Evolutionary conservation across 2,113 vertebrate species (phyloP).

Genomic region (Collichthys lucidus): DNA sequence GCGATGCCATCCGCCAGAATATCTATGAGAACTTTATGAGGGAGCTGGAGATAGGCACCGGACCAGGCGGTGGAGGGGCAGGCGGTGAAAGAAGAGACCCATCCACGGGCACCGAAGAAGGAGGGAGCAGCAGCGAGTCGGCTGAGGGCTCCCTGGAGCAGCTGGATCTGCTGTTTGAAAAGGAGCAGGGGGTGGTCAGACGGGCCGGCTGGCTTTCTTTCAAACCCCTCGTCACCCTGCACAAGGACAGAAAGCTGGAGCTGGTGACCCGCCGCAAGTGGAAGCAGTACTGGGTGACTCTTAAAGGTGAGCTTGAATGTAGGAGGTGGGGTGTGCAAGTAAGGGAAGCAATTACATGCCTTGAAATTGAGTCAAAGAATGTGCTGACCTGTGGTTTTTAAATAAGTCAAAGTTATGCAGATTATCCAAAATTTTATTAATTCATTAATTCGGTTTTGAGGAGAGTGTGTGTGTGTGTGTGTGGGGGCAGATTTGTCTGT

Average conservation of each 20-base stretch:
- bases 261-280: slow-evolving; percentile 92
- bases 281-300: slow-evolving; percentile 97
- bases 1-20: slow-evolving; percentile 89
- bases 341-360: not conserved
- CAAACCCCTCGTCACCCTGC: slow-evolving; percentile 93
- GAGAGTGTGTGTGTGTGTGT: no score
- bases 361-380: slow-evolving; percentile 18
- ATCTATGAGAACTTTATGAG: slow-evolving; percentile 96
- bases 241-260: slow-evolving; percentile 97
- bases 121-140: slow-evolving; percentile 91
- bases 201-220: slow-evolving; percentile 97
- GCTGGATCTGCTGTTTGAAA: slow-evolving; percentile 94
- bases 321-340: not conserved
- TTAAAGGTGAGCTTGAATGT: slow-evolving; percentile 88
- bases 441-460: slow-evolving; percentile 23
- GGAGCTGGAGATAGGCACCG: slow-evolving; percentile 88
- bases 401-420: slow-evolving; percentile 15
- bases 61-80: slow-evolving; percentile 46
- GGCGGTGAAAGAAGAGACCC: slow-evolving; percentile 68
- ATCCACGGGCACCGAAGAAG: slow-evolving; percentile 80
- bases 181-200: slow-evolving; percentile 95
- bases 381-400: slow-evolving; percentile 27
- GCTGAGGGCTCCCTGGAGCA: slow-evolving; percentile 92
- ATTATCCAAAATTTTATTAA: slow-evolving; percentile 29
- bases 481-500: not conserved